Evolutionary conservation across 2,888 invertebrate species (phyloP), one percentile per base, ranked within the genome.

Genomic region (Luperina testacea): DNA sequence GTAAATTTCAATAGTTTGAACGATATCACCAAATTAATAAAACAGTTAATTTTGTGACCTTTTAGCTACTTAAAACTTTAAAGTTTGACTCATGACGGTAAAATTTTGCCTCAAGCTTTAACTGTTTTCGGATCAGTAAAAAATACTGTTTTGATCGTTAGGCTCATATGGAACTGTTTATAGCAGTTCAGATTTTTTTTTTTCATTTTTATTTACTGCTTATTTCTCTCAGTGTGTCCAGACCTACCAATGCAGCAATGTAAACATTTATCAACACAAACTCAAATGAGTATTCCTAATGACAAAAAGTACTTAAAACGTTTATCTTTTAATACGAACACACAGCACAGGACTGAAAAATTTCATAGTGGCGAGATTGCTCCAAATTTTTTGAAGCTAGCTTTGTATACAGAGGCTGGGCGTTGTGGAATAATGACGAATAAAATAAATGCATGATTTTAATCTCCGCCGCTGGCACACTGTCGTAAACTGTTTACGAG

Each of bases 381-480:
- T 77, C 84, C 84, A 77, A 84, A 64, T 87, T 85, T 83, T 85
- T 85, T 65, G 73, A 72, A 77, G 73, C 81, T 67, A 73, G 72
- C 74, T 67, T 72, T 75, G 84, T 79, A 82, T 81, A 86, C 78
- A 79, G 78, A 75, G 77, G 82, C 81, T 76, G 81, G 74, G 86
- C 80, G 92, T 93, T 94, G 91, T 90, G 91, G 92, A 93, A 94
- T 95, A 95, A 95, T 96, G 95, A 95, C 93, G 91, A 94, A 95
- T 96, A 95, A 96, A 96, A 95, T 95, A 96, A 96, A 96, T 96
- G 96, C 95, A 94, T 95, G 95, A 96, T 96, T 95, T 95, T 96
- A 95, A 96, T 96, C 95, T 96, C 90, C 92, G 90, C 91, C 93
- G 91, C 95, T 92, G 91, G 92, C 91, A 91, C 93, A 91, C 93